Conservation (phyloP, 1,140 invertebrate species). For the Uloborus diversus region DNA sequence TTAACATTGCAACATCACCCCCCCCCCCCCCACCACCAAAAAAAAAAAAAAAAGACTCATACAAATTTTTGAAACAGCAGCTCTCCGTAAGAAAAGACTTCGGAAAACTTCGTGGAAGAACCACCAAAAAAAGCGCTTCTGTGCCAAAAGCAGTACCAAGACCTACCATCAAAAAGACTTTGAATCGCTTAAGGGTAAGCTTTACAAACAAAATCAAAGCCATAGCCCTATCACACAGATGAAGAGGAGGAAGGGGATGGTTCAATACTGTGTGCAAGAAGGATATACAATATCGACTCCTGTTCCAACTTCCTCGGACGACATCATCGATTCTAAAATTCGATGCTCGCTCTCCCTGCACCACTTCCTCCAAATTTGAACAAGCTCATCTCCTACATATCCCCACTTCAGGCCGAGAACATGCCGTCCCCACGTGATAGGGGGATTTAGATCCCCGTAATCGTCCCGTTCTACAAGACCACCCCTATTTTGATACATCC, state of each 20-base stretch:
- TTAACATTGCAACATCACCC: no score
- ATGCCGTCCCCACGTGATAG: slow-evolving; percentile 11
- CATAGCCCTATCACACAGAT: slow-evolving; percentile 16
- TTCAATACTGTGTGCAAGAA: no score
- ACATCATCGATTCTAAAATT: slow-evolving; percentile 47
- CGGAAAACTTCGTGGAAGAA: no score
- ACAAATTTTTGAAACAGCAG: no score
- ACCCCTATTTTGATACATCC: background rate
- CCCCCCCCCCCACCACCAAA: no score
- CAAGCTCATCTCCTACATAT: slow-evolving; percentile 39
- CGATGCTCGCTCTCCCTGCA: background rate
- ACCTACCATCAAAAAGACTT: slow-evolving; percentile 5
- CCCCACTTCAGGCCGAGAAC: slow-evolving; percentile 21
- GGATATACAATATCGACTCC: slow-evolving; percentile 24
- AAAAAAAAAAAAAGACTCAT: no score
- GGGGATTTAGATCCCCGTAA: slow-evolving; percentile 26
- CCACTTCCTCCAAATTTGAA: background rate
- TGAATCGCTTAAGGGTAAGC: slow-evolving; percentile 25
- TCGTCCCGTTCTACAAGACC: slow-evolving; percentile 10
- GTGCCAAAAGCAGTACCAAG: background rate
- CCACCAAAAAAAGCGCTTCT: background rate
- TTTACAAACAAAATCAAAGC: slow-evolving; percentile 31
- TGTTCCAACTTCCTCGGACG: slow-evolving; percentile 28
- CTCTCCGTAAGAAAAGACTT: no score
- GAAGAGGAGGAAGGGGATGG: slow-evolving; percentile 1